Conservation (phyloP, 2,113 vertebrate species). For the Eolophus roseicapilla region DNA sequence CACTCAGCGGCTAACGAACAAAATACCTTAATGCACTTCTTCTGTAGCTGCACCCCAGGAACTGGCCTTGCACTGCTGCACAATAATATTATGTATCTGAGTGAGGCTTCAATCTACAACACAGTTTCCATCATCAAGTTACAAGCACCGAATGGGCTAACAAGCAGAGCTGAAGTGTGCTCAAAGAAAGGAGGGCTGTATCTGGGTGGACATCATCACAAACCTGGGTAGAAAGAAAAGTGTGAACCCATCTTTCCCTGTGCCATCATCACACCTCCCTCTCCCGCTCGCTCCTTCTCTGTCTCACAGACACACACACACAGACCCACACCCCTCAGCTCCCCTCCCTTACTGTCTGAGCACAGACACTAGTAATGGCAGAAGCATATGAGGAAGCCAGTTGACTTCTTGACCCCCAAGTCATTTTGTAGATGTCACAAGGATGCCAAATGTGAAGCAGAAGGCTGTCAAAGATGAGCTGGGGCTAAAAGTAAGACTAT, state of each 20-base stretch:
- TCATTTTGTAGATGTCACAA: slow-evolving; percentile 81
- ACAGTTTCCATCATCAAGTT: slow-evolving; percentile 57
- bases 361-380: slow-evolving; percentile 69
- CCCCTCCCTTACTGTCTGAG: background rate
- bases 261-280: background rate
- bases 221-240: slow-evolving; percentile 48
- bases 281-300: background rate
- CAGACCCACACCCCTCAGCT: background rate
- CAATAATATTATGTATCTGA: background rate
- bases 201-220: slow-evolving; percentile 46
- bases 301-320: background rate
- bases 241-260: slow-evolving; percentile 55
- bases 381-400: slow-evolving; percentile 82
- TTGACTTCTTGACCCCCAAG: slow-evolving; percentile 76
- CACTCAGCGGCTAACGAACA: slow-evolving; percentile 57
- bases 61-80: background rate
- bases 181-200: slow-evolving; percentile 52
- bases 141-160: slow-evolving; percentile 30
- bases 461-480: slow-evolving; percentile 81
- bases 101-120: background rate
- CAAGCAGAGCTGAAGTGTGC: slow-evolving; percentile 23
- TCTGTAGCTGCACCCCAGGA: slow-evolving; percentile 41
- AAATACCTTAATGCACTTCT: slow-evolving; percentile 66
- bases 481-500: slow-evolving; percentile 75
- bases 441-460: slow-evolving; percentile 84